Percentiles rank a stretch among this genome's conserved stretches.
These are phyloP conservation scores for Agonopterix subpropinquella DNA, from an alignment of 2,888 invertebrate genomes.

Conservation along the genomic window DNA sequence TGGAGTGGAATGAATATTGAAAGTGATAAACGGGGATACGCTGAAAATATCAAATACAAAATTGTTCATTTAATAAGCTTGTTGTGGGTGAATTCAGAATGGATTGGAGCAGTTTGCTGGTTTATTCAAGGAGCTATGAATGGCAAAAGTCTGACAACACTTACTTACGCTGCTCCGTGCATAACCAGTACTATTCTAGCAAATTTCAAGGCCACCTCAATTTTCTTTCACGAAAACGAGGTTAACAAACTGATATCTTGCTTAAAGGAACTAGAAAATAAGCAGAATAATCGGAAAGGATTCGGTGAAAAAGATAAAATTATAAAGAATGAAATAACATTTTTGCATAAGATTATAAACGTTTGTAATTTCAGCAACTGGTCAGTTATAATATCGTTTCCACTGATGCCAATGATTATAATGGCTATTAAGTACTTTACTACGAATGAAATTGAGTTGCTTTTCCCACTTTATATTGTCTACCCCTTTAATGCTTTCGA, in stretches of 20 bases:
- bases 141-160: constrained; percentile 27
- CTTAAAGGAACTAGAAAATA: constrained; percentile 26
- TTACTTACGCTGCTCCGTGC: constrained; percentile 39
- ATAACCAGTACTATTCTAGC: constrained; percentile 22
- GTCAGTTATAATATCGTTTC: constrained; percentile 25
- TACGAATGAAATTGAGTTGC: constrained; percentile 27
- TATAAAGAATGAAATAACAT: constrained; percentile 23
- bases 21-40: constrained; percentile 12
- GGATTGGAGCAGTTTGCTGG: constrained; percentile 28
- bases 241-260: constrained; percentile 23
- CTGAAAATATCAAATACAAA: constrained; percentile 13
- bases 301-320: constrained; percentile 21
- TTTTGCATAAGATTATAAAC: constrained; percentile 32
- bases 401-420: constrained; percentile 28
- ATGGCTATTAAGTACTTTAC: constrained; percentile 31
- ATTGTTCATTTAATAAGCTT: constrained; percentile 3
- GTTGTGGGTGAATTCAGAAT: constrained; percentile 30
- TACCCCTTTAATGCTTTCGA: constrained; percentile 48
- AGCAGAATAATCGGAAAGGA: constrained; percentile 8
- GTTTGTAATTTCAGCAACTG: constrained; percentile 27
- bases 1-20: constrained; percentile 29
- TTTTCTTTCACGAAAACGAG: constrained; percentile 21
- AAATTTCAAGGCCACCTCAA: constrained; percentile 21
- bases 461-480: constrained; percentile 37
- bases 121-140: constrained; percentile 25